A percentile compares a stretch with the other conserved stretches of the same genome.
Conservation (phyloP, 2,888 invertebrate genomes). For the Hypselothyrea guttata region DNA sequence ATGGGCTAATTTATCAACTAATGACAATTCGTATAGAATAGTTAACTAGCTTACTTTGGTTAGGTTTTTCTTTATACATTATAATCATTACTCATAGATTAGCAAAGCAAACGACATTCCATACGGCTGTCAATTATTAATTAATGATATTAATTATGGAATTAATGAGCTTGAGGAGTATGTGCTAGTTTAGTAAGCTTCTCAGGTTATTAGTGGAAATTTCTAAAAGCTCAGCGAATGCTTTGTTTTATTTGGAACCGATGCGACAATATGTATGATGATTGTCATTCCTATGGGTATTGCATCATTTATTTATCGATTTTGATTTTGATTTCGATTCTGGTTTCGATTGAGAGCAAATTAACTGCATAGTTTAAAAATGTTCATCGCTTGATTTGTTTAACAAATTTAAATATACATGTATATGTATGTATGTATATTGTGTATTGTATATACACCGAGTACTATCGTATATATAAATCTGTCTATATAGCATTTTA, state of each 20-base stretch:
- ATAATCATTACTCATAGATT: background rate
- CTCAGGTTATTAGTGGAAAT: no score
- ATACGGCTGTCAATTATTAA: background rate
- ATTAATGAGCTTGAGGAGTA: background rate
- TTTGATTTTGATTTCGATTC: conserved; percentile 17
- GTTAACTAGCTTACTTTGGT: no score
- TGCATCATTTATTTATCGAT: conserved; percentile 58
- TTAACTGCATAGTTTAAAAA: conserved; percentile 44
- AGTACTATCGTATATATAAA: conserved; percentile 1
- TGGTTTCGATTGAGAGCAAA: conserved; percentile 23
- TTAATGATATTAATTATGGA: background rate
- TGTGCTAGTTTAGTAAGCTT: no score
- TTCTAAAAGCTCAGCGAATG: no score
- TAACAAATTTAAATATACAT: conserved; percentile 33
- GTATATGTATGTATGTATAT: conserved; percentile 5
- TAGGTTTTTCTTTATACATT: no score
- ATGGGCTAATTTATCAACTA: no score
- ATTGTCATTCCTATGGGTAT: conserved; percentile 35
- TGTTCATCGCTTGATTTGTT: conserved; percentile 38
- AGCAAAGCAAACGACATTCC: conserved; percentile 1
- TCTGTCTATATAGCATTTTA: conserved; percentile 24
- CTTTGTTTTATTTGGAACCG: background rate
- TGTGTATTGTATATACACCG: no score
- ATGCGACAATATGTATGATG: conserved; percentile 20
- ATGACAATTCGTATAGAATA: no score